These are phyloP conservation scores for Gallinago nigripennis DNA, from an alignment of 2,797 vertebrate genomes.

Conservation along the genomic window DNA sequence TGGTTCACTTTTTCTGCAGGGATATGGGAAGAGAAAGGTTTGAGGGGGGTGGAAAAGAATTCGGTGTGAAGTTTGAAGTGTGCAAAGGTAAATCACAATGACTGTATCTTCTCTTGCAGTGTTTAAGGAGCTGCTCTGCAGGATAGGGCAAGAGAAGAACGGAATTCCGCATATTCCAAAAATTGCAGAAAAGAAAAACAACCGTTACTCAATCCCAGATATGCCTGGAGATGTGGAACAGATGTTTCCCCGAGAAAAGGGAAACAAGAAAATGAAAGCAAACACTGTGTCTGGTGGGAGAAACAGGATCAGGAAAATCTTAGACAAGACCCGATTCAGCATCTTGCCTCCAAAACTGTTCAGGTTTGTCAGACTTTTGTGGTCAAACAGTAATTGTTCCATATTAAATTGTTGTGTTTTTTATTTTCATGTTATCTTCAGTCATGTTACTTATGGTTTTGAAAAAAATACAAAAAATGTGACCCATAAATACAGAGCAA, in stretches of 20 bases:
- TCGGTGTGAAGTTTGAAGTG: background rate
- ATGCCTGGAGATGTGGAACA: conserved; percentile 92
- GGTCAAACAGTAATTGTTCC: background rate
- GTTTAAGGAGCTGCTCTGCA: conserved; percentile 94
- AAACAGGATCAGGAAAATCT: conserved; percentile 95
- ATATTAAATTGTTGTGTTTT: background rate
- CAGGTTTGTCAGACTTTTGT: conserved; percentile 78
- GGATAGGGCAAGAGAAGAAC: conserved; percentile 90
- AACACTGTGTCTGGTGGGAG: conserved; percentile 96
- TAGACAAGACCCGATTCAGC: conserved; percentile 96
- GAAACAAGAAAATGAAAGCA: conserved; percentile 93
- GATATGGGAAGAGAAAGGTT: background rate
- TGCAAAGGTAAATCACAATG: background rate
- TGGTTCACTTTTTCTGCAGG: background rate
- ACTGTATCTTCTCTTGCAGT: conserved; percentile 75
- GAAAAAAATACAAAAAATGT: background rate
- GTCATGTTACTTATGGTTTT: background rate
- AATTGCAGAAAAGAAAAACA: conserved; percentile 95
- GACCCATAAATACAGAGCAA: background rate
- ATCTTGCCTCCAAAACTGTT: conserved; percentile 95
- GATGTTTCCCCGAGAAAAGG: conserved; percentile 88
- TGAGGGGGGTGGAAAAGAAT: background rate
- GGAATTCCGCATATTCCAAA: conserved; percentile 93
- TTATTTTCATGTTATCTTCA: background rate
- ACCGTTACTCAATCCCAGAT: conserved; percentile 94